Evolutionary conservation across 2,113 vertebrate genomes (phyloP), one percentile per base, ranked within the genome.

Genomic region (Myanophis thanlyinensis): DNA sequence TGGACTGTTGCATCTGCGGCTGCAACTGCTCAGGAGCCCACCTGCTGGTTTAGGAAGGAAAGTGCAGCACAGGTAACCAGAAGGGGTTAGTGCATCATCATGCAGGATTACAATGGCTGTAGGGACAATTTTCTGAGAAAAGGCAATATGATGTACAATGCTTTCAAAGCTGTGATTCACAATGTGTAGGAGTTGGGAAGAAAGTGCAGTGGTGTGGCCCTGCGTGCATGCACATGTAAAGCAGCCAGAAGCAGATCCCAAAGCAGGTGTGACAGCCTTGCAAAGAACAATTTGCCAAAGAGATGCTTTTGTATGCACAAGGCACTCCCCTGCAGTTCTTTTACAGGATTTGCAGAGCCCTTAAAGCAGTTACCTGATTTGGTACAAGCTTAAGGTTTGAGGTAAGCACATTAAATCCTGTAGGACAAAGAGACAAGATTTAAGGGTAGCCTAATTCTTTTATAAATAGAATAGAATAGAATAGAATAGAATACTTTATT

Each of bases 11-110:
- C 52, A 25, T 40, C 22, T 4, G 54, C 52, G 13, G 9, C 52
- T 18, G 52, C 9, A 11, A 89, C 90, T 85, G 51, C n/a, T 86
- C 93, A 85, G 13, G 52, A 80, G 85, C 90, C 93, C 93, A 91
- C 87, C 93, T 93, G 87, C 53, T 91, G 93, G 90, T 44, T 62
- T 46, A 27, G 67, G 85, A 49, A 84, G 27, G 80, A 67, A 67
- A 93, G 6, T 67, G 47, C 93, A 85, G n/a, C n/a, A 62, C 86
- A 52, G 35, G 80, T 84, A 62, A 93, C 7, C 46, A 54, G 80
- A 44, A 59, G 25, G 25, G 10, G 53, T 7, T 85, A 51, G 12
- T 44, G 47, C 87, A 73, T 51, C 85, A 27, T 47, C 46, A 22
- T 22, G 48, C 23, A 84, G 53, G 30, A 54, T 91, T 54, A 87